Base-by-base conservation (phyloP, 2,113 vertebrate genomes). In the Nestor notabilis region DNA sequence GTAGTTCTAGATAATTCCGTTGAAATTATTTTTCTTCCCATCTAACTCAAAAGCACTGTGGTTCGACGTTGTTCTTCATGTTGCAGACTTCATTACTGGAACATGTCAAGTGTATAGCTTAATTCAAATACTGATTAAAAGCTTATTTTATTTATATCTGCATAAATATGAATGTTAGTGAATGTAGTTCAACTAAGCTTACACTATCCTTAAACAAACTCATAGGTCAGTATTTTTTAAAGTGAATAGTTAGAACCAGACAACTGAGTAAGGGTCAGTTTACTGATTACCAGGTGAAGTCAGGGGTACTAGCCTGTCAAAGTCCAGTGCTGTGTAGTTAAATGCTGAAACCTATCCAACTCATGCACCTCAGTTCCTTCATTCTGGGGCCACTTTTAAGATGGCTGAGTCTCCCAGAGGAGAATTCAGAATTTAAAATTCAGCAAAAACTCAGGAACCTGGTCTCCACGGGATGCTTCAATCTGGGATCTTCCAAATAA, bases 301-400 rank as follows among this genome's bases (percentile, higher is more conserved):
- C 21, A 53, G 16, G 35, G 5, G 2, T 43, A 19, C 43, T 44
- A 20, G 20, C 25, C 15, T 68, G 19, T 33, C 39, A 39, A 2
- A 17, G 16, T 29, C 83, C 31, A 35, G 39, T 33, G 35, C 11
- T n/a, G 12, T 5, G 1, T 17, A 0, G 0, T 55, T 61, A 41
- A 89, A 49, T 56, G 19, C 75, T 63, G 20, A 69, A 74, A 77
- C 13, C 17, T 24, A 3, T n/a, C 18, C 13, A 28, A 21, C 25
- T 69, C 29, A 20, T 15, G 29, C 9, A 41, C 14, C 17, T 35
- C 58, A 4, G 12, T 44, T 50, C 13, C 41, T 55, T 19, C 4
- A 11, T 55, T 31, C 33, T 55, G 41, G 15, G 23, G 29, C 18
- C 21, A 17, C 33, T 6, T 53, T 25, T 31, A 63, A 66, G 33